Conservation (phyloP, 1,140 invertebrate genomes). For the Drosophila navojoa region DNA sequence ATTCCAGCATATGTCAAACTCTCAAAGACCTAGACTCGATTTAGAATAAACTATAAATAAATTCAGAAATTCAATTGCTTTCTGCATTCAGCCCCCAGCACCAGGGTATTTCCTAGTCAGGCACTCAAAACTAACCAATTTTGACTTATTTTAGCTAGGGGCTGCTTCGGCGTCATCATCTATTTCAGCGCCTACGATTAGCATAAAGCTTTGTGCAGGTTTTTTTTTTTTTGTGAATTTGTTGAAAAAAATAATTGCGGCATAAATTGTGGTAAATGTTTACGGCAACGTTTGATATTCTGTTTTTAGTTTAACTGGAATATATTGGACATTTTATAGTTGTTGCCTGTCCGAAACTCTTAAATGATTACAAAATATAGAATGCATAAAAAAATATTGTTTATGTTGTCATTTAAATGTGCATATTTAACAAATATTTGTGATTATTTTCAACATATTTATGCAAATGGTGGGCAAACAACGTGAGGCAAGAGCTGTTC, state of each 20-base stretch:
- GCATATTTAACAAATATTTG: conserved; percentile 56
- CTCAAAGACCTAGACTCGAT: too few species aligned
- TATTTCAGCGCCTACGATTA: conserved; percentile 57
- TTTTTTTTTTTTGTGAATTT: conserved; percentile 28
- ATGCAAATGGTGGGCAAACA: conserved; percentile 11
- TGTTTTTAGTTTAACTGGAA: conserved; percentile 13
- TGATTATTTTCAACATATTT: conserved; percentile 25
- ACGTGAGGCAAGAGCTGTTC: background rate
- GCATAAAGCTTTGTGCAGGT: conserved; percentile 67
- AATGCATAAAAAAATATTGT: conserved; percentile 6
- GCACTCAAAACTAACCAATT: too few species aligned
- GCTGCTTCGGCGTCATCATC: conserved; percentile 20
- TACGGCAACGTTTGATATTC: conserved; percentile 43
- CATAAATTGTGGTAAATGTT: conserved; percentile 72
- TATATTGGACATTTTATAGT: conserved; percentile 50
- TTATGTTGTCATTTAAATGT: conserved; percentile 42
- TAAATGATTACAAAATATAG: conserved; percentile 19
- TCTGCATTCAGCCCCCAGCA: too few species aligned
- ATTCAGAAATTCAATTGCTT: too few species aligned
- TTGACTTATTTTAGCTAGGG: conserved; percentile 6
- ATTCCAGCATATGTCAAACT: too few species aligned
- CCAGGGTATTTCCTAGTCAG: too few species aligned
- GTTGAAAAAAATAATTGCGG: conserved; percentile 54
- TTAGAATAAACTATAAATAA: too few species aligned
- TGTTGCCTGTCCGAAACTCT: conserved; percentile 24